Base-by-base conservation (phyloP, 2,797 vertebrate genomes). In the Cuculus canorus region DNA sequence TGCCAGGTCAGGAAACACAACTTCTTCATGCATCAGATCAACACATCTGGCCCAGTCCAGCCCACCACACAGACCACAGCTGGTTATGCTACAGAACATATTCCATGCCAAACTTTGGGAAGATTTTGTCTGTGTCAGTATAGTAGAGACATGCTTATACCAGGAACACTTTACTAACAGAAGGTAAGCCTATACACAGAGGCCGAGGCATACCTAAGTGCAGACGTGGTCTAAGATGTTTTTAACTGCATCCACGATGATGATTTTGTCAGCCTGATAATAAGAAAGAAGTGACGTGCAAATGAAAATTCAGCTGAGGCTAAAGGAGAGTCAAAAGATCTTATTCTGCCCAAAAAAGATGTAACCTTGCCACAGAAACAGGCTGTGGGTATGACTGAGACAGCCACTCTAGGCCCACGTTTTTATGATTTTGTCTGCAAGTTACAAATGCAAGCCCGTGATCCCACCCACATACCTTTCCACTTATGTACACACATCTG, bases 401-500 rank as follows among this genome's bases (percentile, higher is more conserved):
- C 4, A 70, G 23, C 10, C 28, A 83, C 39, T 88, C 45, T 7
- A 70, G 90, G 88, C 77, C 82, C 53, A 43, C 33, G 48, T 59
- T 75, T 92, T 64, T 33, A 71, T 22, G 70, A 92, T 84, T 91
- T 76, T 66, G 66, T 59, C 86, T 96, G 72, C 57, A 82, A 89
- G 82, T 79, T 63, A 89, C 57, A 90, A 80, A 82, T 68, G 68
- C 50, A 79, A 86, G 54, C 93, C 80, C 87, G 35, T 92, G 90
- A 93, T 96, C 88, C 88, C 95, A 96, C 94, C 95, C 96, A 95
- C 92, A 88, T 64, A 91, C 90, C 90, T 92, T 92, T 94, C 91
- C 64, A 73, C 88, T 94, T 93, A 88, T 77, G 85, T 63, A 94
- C 80, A 70, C 92, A 95, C 95, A 96, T 94, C 95, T 95, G 95